A percentile compares a stretch with the other conserved stretches of the same genome.
Evolutionary conservation across 2,888 invertebrate species (phyloP).

Genomic region (Euplagia quadripunctaria): DNA sequence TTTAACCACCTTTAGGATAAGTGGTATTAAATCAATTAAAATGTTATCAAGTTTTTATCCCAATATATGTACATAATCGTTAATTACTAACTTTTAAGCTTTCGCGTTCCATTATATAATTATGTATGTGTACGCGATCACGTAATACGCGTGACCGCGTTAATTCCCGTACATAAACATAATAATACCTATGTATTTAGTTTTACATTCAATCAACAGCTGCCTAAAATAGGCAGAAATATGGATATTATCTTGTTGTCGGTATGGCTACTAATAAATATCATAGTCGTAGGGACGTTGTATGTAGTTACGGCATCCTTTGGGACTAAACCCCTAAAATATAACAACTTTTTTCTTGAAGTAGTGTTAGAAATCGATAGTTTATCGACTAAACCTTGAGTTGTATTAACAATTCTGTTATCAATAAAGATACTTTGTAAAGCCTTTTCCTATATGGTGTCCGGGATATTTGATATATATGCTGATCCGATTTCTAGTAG

Average conservation of each 20-base stretch:
- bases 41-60: neutral
- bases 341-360: neutral
- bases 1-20: neutral
- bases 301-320: too few species aligned
- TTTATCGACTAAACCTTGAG: neutral
- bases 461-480: neutral
- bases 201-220: neutral
- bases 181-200: neutral
- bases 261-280: too few species aligned
- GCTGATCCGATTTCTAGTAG: neutral
- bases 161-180: too few species aligned
- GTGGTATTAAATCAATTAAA: neutral
- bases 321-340: neutral
- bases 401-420: neutral
- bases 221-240: too few species aligned
- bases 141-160: too few species aligned
- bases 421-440: neutral
- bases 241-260: too few species aligned
- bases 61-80: too few species aligned
- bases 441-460: neutral
- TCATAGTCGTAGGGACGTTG: too few species aligned
- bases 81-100: too few species aligned
- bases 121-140: neutral
- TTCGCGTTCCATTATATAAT: too few species aligned
- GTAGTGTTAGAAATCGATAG: neutral